These are phyloP conservation scores for Allacma fusca DNA, from an alignment of 2,888 invertebrate genomes.

Conservation along the genomic window DNA sequence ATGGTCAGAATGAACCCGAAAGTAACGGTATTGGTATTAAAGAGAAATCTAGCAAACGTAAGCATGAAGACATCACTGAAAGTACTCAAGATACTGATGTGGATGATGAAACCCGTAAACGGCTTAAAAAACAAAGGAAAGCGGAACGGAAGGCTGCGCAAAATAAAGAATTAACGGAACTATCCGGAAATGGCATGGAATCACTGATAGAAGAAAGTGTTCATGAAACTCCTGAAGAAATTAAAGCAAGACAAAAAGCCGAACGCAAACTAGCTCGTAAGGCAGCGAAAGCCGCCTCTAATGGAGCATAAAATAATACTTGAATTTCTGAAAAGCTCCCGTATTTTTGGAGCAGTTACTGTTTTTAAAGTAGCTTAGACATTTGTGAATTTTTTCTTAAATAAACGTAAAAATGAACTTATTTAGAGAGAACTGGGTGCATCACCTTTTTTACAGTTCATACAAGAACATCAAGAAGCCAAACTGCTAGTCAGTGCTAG, in stretches of 20 bases:
- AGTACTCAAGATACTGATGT: not conserved
- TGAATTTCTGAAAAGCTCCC: too few relatives aligned
- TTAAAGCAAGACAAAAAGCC: slow-evolving; percentile 4
- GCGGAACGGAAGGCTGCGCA: not conserved
- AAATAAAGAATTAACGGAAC: not conserved
- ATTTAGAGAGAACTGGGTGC: too few relatives aligned
- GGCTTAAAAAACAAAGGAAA: slow-evolving; percentile 2
- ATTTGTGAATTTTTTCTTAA: too few relatives aligned
- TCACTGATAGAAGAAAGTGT: too few relatives aligned
- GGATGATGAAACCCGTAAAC: not conserved
- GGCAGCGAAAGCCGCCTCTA: not conserved
- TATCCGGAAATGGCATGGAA: not conserved
- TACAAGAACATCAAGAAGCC: too few relatives aligned
- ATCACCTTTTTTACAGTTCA: too few relatives aligned
- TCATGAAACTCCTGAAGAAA: slow-evolving; percentile 17
- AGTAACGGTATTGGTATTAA: not conserved
- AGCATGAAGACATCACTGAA: not conserved
- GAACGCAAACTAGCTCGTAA: slow-evolving; percentile 15
- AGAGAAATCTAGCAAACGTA: not conserved
- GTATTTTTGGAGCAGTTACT: too few relatives aligned
- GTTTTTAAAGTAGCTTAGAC: too few relatives aligned
- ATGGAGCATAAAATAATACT: not conserved
- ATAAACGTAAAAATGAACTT: too few relatives aligned
- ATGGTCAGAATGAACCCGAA: not conserved
- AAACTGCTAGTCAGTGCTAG: too few relatives aligned